A percentile compares a stretch with the other conserved stretches of the same genome.
Conservation (phyloP, 2,113 vertebrate species). For the Coreoperca whiteheadi region DNA sequence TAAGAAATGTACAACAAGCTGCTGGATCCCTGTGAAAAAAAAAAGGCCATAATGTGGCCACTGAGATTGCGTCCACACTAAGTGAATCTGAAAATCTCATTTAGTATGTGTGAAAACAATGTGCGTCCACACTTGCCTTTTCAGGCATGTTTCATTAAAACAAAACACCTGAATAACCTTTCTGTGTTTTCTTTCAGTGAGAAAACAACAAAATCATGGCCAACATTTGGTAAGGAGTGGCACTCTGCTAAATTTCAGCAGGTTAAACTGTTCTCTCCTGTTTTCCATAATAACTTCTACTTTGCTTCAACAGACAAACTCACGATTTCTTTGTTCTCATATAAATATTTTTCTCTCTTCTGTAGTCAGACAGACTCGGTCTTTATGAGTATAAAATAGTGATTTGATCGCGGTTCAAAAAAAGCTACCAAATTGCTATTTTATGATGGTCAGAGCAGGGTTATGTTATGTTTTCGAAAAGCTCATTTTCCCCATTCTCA, state of each 20-base stretch:
- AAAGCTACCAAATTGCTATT: neutral
- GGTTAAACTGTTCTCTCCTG: no score
- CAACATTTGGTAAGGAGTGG: neutral
- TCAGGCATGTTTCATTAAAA: neutral
- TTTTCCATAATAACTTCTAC: no score
- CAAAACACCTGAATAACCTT: neutral
- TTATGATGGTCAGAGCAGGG: neutral
- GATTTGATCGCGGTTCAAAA: neutral
- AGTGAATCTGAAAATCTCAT: conserved; percentile 1
- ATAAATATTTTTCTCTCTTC: neutral
- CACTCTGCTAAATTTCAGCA: neutral
- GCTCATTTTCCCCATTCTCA: neutral
- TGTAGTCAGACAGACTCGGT: neutral
- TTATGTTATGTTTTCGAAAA: conserved; percentile 2
- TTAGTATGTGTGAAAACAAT: neutral
- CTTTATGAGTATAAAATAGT: neutral
- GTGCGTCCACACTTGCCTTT: neutral
- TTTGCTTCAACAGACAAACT: neutral
- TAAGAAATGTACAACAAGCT: conserved; percentile 15
- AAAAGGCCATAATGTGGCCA: neutral
- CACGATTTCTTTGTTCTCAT: conserved; percentile 4
- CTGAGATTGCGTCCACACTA: neutral
- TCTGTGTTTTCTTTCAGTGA: neutral
- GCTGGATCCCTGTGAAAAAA: neutral
- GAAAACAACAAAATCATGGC: neutral